Evolutionary conservation across 2,888 invertebrate species (phyloP).

Genomic region (Drosophila seclusa): DNA sequence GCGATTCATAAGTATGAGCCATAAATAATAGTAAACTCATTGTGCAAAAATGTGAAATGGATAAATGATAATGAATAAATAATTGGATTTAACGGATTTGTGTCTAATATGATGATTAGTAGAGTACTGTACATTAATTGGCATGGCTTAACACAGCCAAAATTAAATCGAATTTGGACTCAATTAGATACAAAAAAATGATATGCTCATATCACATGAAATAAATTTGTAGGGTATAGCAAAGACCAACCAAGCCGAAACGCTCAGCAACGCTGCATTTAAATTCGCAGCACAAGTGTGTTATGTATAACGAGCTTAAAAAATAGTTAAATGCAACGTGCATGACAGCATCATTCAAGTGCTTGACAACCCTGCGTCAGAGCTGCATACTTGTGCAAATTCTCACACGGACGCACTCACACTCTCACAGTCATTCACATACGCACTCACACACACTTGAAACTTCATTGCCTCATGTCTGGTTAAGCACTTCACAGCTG

Average conservation of each 20-base stretch:
- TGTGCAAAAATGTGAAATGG: neutral
- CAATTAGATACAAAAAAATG: neutral
- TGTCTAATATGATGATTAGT: neutral
- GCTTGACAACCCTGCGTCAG: slow-evolving; percentile 36
- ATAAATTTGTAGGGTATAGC: slow-evolving; percentile 2
- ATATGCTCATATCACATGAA: neutral
- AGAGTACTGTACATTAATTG: neutral
- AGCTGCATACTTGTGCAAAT: slow-evolving; percentile 1
- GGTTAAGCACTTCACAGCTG: slow-evolving; percentile 58
- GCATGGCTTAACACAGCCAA: too few species aligned
- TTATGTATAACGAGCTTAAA: slow-evolving; percentile 7
- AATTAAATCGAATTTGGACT: neutral
- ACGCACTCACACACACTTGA: slow-evolving; percentile 42
- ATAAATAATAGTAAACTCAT: slow-evolving; percentile 18
- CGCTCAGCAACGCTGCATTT: neutral
- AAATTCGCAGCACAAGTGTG: slow-evolving; percentile 7
- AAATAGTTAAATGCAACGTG: slow-evolving; percentile 34
- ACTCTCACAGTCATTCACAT: neutral
- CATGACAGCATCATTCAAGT: slow-evolving; percentile 42
- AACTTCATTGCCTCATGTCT: slow-evolving; percentile 59
- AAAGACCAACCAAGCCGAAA: neutral
- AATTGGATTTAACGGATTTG: neutral
- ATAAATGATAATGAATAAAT: neutral
- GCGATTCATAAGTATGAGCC: neutral
- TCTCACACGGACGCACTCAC: slow-evolving; percentile 14